Evolutionary conservation across 2,113 vertebrate species (phyloP), one percentile per base, ranked within the genome.

Genomic region (Ochotona princeps): DNA sequence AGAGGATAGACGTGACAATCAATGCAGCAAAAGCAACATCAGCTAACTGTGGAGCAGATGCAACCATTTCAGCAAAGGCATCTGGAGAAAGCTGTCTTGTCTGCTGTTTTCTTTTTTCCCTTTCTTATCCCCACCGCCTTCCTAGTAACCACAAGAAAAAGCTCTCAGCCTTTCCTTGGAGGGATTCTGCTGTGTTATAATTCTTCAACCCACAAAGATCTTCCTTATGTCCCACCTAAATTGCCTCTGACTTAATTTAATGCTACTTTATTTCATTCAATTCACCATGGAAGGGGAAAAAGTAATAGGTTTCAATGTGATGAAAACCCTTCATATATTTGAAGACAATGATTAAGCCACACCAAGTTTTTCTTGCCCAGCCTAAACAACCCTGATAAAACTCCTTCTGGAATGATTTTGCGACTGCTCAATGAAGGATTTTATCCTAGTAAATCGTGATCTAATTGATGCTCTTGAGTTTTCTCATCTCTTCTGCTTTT

Each of bases 191-290:
- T 65, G 23, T 72, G 10, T 72, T 90, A 66, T 18, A 80, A 66
- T 93, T 94, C 73, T 57, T 28, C 89, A 63, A 76, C n/a, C 88
- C 83, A 86, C 89, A 57, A 92, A 70, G 47, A 87, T 83, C 65
- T 84, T 91, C 21, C 81, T 93, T 81, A 87, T 82, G 28, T 75
- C 65, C 21, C 78, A 89, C 35, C 10, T 80, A 92, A 94, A 89
- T 94, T 80, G 73, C 67, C 23, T 95, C 76, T 89, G 67, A 83
- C 84, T 96, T 96, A 88, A 93, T 90, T 95, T 88, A 95, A 86
- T 92, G 66, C 66, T 91, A 70, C 80, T 94, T 90, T 91, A 75
- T 95, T 95, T 90, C n/a, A 81, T 86, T 90, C 65, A 69, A 11
- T 86, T 96, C 83, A 89, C 67, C 85, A 70, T 35, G 73, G 75